These are phyloP conservation scores for Tringa solitaria DNA, from an alignment of 2,113 vertebrate genomes.

Conservation along the genomic window DNA sequence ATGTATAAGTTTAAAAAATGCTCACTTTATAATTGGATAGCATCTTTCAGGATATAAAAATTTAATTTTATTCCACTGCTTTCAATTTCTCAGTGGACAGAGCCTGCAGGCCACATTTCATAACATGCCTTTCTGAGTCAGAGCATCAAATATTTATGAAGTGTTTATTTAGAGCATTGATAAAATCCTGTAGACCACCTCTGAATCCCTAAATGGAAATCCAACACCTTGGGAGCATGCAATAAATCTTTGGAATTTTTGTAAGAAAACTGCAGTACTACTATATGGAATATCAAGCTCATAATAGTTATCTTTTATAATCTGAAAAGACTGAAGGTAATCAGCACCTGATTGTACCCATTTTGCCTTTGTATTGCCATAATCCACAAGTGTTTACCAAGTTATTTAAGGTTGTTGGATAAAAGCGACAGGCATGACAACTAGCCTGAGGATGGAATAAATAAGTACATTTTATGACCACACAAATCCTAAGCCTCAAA, in stretches of 20 bases:
- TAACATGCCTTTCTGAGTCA: slow-evolving; percentile 55
- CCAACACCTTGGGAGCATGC: slow-evolving; percentile 13
- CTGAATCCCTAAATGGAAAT: slow-evolving; percentile 48
- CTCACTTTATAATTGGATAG: slow-evolving; percentile 71
- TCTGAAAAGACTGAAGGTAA: background rate
- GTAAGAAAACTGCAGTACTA: slow-evolving; percentile 1
- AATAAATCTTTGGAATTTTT: slow-evolving; percentile 39
- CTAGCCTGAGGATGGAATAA: background rate
- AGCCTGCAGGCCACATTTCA: slow-evolving; percentile 68
- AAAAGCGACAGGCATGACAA: background rate
- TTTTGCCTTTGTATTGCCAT: background rate
- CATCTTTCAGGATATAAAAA: slow-evolving; percentile 68
- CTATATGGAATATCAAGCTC: slow-evolving; percentile 11
- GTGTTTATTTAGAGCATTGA: slow-evolving; percentile 72
- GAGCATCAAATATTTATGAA: slow-evolving; percentile 70
- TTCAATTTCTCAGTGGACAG: slow-evolving; percentile 70
- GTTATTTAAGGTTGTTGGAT: background rate
- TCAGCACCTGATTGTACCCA: background rate
- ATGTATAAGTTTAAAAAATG: slow-evolving; percentile 63
- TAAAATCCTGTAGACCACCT: slow-evolving; percentile 64
- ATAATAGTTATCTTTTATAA: background rate
- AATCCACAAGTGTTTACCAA: background rate
- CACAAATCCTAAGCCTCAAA: background rate
- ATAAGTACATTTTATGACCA: background rate
- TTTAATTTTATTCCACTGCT: slow-evolving; percentile 68